Percentiles rank a stretch among this genome's conserved stretches.
Conservation (phyloP, 2,888 invertebrate genomes). For the Ormyrus pomaceus region DNA sequence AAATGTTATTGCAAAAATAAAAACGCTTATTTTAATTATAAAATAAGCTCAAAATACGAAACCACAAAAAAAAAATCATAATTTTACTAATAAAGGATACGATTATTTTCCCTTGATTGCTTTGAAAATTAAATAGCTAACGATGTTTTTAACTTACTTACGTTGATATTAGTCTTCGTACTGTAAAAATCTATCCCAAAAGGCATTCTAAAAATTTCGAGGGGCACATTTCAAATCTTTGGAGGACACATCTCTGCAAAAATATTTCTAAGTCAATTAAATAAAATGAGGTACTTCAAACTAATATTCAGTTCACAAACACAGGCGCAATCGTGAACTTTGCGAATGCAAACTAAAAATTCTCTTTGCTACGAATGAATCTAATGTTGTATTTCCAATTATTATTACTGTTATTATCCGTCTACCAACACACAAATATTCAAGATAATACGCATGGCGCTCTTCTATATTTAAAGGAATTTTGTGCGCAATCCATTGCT, state of each 20-base stretch:
- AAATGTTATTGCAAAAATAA: no score
- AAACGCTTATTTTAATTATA: neutral
- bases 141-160: no score
- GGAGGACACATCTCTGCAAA: slow-evolving; percentile 37
- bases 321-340: slow-evolving; percentile 16
- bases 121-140: no score
- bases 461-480: slow-evolving; percentile 25
- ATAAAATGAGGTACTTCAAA: neutral
- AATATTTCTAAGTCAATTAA: slow-evolving; percentile 47
- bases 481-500: slow-evolving; percentile 43
- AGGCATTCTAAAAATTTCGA: neutral
- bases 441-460: slow-evolving; percentile 8
- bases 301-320: neutral
- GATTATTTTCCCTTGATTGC: no score
- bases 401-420: slow-evolving; percentile 14
- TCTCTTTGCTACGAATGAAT: slow-evolving; percentile 15
- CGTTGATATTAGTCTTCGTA: no score
- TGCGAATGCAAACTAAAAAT: slow-evolving; percentile 26
- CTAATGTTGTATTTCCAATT: slow-evolving; percentile 14
- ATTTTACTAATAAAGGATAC: no score
- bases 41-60: slow-evolving; percentile 3
- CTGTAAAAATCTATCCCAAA: neutral
- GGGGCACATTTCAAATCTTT: slow-evolving; percentile 33
- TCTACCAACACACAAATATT: neutral
- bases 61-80: slow-evolving; percentile 17